These are phyloP conservation scores for Centropristis striata DNA, from an alignment of 2,113 vertebrate genomes.

Conservation along the genomic window DNA sequence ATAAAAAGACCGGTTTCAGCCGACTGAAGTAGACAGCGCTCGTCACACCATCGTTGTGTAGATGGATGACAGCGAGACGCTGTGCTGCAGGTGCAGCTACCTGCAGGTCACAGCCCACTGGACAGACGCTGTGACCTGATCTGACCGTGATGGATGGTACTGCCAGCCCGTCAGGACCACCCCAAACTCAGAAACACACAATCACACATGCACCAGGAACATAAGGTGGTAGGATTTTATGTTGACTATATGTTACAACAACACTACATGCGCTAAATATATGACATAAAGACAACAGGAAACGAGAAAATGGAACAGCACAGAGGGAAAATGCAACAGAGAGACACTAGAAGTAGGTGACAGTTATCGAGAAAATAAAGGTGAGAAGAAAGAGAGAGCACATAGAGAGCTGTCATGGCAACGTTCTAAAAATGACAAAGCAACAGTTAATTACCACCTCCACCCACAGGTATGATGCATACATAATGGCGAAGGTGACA, in stretches of 20 bases:
- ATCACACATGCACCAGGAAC: not conserved
- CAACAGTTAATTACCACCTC: slow-evolving; percentile 82
- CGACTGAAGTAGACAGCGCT: slow-evolving; percentile 11
- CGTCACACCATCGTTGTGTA: slow-evolving; percentile 17
- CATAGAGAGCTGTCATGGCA: slow-evolving; percentile 72
- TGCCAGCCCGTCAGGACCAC: slow-evolving; percentile 35
- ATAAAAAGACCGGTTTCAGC: slow-evolving; percentile 5
- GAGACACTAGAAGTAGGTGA: slow-evolving; percentile 28
- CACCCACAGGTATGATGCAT: slow-evolving; percentile 74
- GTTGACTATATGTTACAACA: not conserved
- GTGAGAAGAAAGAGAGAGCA: slow-evolving; percentile 54
- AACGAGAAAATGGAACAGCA: not conserved
- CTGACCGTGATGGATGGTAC: slow-evolving; percentile 60
- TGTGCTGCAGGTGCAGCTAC: slow-evolving; percentile 56
- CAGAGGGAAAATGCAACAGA: not conserved
- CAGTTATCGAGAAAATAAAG: slow-evolving; percentile 57
- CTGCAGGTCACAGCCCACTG: slow-evolving; percentile 50
- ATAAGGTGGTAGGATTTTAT: not conserved
- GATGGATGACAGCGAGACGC: slow-evolving; percentile 52
- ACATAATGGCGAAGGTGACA: slow-evolving; percentile 71
- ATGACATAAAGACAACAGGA: not conserved
- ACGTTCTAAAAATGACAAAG: slow-evolving; percentile 78
- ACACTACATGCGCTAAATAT: not conserved
- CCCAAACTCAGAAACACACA: slow-evolving; percentile 21
- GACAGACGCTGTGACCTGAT: slow-evolving; percentile 51